Evolutionary conservation across 2,113 vertebrate species (phyloP), one percentile per base, ranked within the genome.

Genomic region (Lepidiolamprologus cunningtoni): DNA sequence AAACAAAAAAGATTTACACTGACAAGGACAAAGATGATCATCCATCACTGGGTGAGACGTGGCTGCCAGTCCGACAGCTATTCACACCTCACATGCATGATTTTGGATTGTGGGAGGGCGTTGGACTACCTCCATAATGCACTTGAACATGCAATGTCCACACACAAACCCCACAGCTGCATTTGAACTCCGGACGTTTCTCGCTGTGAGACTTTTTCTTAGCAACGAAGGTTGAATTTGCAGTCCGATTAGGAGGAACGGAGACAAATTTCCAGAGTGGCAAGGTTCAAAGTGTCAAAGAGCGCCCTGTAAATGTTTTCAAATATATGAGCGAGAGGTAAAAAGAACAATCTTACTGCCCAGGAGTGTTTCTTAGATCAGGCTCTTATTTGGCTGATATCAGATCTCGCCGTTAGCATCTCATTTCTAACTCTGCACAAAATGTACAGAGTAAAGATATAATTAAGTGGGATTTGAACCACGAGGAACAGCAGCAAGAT

Each of bases 391-490:
- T 3, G 14, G 16, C 37, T 78, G 28, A 68, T 86, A 85, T 87
- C 81, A 1, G 81, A 90, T 88, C 57, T 55, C 17, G 3, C 42
- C 5, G 1, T 89, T 26, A 37, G 19, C 37, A 14, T 53, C 81
- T 84, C 31, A 40, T 79, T 23, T 71, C 10, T 45, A 5, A 42
- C 79, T 37, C 21, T 21, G 66, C 14, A 45, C 40, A 47, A 9
- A 87, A 71, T 19, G 35, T 33, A 23, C 21, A 16, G 33, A 61
- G 58, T 63, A 73, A 80, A 37, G 35, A 80, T 61, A 45, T 84
- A 83, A 89, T 87, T 89, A 83, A 61, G 54, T 66, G 84, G 68
- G 84, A 81, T 84, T 54, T 61, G 26, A 81, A 80, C 58, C 66
- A 8, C 28, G 16, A 42, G 40, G 26, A 35, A 83, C 21, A 13